phyloP scores from a whole-genome alignment of 2,888 invertebrate genomes.

The Drosophila ustulata region DNA sequence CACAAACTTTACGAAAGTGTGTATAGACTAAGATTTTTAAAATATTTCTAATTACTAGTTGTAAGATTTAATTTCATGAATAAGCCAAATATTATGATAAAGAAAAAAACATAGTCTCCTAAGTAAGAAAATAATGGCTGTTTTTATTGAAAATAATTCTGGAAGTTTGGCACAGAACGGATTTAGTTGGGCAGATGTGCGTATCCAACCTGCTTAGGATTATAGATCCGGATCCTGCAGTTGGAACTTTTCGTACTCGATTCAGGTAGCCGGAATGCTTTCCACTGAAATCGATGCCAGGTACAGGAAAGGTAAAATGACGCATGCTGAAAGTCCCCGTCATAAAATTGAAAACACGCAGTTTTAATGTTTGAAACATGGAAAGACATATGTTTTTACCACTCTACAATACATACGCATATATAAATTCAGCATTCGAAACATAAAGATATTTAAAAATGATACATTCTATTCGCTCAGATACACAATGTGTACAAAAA shows the following conservation, averaged over 20 bases:
- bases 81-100: conserved; percentile 37
- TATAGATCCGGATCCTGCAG: neutral
- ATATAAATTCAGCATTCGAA: conserved; percentile 32
- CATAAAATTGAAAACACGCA: conserved; percentile 19
- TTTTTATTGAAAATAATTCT: conserved; percentile 12
- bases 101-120: conserved; percentile 22
- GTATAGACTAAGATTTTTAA: conserved; percentile 4
- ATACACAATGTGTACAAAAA: conserved; percentile 68
- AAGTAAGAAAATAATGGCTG: conserved; percentile 19
- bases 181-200: too few species aligned
- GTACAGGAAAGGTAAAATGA: neutral
- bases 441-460: conserved; percentile 43
- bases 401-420: conserved; percentile 18
- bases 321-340: neutral
- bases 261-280: conserved; percentile 23
- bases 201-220: neutral
- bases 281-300: conserved; percentile 15
- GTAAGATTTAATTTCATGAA: conserved; percentile 19
- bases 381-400: conserved; percentile 67
- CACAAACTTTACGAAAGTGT: conserved; percentile 10
- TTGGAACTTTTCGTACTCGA: neutral
- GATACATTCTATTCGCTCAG: conserved; percentile 23
- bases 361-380: conserved; percentile 72
- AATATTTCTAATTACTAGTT: neutral
- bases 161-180: too few species aligned